phyloP scores from a whole-genome alignment of 2,797 vertebrate species.

The Merluccius polli region DNA sequence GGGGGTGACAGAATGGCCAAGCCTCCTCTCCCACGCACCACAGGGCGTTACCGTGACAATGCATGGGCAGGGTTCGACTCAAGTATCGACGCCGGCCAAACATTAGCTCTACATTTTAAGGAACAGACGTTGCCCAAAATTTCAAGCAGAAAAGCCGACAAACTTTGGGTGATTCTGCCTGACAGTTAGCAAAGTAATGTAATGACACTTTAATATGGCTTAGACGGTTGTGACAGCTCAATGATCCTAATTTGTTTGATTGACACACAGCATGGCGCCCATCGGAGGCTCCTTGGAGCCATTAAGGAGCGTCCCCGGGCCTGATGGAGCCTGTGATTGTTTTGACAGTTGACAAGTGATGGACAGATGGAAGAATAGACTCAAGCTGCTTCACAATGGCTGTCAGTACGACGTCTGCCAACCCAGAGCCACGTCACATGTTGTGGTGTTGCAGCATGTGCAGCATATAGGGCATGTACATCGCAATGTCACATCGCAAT shows the following conservation, averaged over 20 bases:
- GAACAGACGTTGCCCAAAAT: not conserved
- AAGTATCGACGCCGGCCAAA: not conserved
- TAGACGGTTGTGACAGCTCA: not conserved
- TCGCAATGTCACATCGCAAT: too few species aligned
- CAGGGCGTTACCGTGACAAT: not conserved
- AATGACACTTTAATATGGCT: not conserved
- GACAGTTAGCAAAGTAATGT: not conserved
- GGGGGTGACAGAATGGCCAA: not conserved
- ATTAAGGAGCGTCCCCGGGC: not conserved
- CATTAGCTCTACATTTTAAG: not conserved
- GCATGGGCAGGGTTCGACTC: too few species aligned
- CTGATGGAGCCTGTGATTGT: not conserved
- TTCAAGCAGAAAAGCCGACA: not conserved
- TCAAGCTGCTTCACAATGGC: not conserved
- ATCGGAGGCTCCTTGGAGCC: not conserved
- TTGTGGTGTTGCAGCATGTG: not conserved
- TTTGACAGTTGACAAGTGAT: not conserved
- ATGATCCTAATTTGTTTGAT: constrained; percentile 2
- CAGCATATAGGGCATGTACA: too few species aligned
- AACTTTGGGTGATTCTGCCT: not conserved
- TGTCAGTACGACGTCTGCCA: not conserved
- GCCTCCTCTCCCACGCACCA: not conserved
- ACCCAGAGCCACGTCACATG: not conserved
- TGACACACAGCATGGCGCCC: not conserved
- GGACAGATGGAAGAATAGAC: not conserved